A percentile compares a stretch with the other conserved stretches of the same genome.
These are phyloP conservation scores for Pan paniscus DNA, from an alignment of 2,113 vertebrate species.

Conservation along the genomic window DNA sequence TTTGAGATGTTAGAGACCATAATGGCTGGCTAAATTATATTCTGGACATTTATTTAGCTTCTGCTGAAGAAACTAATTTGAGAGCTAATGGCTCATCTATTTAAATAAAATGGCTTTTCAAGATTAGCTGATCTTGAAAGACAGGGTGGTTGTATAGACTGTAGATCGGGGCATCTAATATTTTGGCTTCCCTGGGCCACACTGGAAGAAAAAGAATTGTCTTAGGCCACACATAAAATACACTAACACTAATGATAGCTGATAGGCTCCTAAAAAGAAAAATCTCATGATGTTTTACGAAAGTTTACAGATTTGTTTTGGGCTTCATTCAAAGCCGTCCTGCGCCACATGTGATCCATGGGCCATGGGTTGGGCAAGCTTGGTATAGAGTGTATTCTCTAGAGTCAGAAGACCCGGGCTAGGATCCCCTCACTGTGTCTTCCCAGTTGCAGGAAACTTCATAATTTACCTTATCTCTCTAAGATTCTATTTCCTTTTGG, in stretches of 20 bases:
- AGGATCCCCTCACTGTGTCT: background rate
- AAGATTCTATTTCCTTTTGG: background rate
- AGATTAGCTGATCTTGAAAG: background rate
- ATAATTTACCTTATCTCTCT: background rate
- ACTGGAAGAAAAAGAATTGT: too few species aligned
- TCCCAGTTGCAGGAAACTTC: background rate
- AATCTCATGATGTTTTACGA: too few species aligned
- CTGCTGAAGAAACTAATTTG: background rate
- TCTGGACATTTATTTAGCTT: background rate
- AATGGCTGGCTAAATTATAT: background rate
- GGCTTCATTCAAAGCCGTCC: too few species aligned
- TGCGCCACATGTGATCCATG: too few species aligned
- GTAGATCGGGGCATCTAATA: too few species aligned
- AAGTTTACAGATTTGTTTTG: too few species aligned
- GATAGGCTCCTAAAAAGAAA: too few species aligned
- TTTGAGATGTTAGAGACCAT: background rate
- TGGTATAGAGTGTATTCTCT: background rate
- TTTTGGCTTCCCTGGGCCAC: too few species aligned
- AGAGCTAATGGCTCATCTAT: background rate
- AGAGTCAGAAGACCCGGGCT: background rate
- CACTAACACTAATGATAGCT: too few species aligned
- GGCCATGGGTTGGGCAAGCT: too few species aligned
- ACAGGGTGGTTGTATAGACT: fast-evolving
- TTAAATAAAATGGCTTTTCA: background rate
- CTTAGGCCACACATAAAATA: too few species aligned